Base-by-base conservation (phyloP, 2,888 invertebrate species). In the Choristoneura rosaceana region DNA sequence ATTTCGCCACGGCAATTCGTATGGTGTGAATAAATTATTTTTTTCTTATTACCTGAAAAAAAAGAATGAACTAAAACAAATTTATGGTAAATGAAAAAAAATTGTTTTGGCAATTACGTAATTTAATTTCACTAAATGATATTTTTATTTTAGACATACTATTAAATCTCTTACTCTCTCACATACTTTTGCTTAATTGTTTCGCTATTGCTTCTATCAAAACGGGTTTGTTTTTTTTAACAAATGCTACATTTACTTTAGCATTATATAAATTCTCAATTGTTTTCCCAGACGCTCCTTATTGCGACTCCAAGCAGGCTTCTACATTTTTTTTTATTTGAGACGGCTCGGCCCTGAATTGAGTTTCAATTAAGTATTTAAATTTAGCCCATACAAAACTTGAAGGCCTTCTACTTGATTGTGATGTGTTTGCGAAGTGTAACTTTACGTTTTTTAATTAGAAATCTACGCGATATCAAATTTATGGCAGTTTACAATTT, bases 301-400 rank as follows among this genome's bases (percentile, higher is more conserved):
- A 33, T 55, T 17, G 47, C 25, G 25, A 25, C 70, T 60, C 45
- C 63, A 47, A n/a, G 43, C 14, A 17, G 66, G 71, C 45, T 71
- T 71, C 71, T 25, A 17, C 50, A 41, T 66, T 50, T 67, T 38
- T 38, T 38, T 10, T 66, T 59, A 52, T 67, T 71, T 55, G 66
- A 66, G 61, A 5, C 41, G 33, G 59, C 45, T 60, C 66, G 67
- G 45, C 62, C 61, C 61, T 62, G 67, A 45, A 71, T 47, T 14
- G 43, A 66, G 52, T 62, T 67, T 47, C 55, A 67, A 71, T 71
- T 34, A 45, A 65, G 70, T 52, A 61, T 70, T 66, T 52, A 60
- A 60, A 65, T 66, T 14, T 65, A 70, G 41, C 60, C 45, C 55
- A 38, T 45, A 64, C n/a, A 47, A 63, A 58, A 47, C 63, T 69